Conservation (phyloP, 2,797 vertebrate genomes). For the Girardinus metallicus region DNA sequence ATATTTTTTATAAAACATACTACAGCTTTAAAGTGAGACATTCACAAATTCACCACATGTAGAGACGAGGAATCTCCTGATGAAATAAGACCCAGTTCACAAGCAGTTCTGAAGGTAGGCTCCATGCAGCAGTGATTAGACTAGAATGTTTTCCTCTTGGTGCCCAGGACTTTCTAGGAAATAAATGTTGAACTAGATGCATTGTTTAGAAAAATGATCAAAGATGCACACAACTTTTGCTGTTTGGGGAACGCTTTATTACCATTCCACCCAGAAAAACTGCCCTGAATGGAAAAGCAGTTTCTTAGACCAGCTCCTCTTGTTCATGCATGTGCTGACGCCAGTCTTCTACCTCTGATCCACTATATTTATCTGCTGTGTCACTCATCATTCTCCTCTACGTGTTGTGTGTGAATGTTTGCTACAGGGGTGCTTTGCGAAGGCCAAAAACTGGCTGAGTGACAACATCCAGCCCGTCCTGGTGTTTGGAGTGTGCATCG, state of each 20-base stretch:
- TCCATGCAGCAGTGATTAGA: background rate
- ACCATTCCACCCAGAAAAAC: background rate
- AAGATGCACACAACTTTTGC: background rate
- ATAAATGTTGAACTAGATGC: too few species aligned
- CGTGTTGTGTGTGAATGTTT: background rate
- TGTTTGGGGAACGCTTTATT: background rate
- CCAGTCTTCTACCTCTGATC: background rate
- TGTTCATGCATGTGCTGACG: background rate
- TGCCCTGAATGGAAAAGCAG: background rate
- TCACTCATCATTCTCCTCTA: background rate
- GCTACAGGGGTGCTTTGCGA: slow-evolving; percentile 80
- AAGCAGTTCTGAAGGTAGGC: background rate
- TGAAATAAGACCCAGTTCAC: background rate
- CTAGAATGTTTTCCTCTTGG: background rate
- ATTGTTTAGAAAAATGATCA: background rate
- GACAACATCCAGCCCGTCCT: slow-evolving; percentile 81
- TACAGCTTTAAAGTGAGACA: background rate
- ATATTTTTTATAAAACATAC: too few species aligned
- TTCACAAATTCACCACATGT: background rate
- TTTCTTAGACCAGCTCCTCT: background rate
- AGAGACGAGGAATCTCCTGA: background rate
- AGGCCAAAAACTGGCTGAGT: slow-evolving; percentile 78
- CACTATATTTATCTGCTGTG: background rate
- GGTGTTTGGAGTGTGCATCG: slow-evolving; percentile 82
- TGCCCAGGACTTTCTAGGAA: too few species aligned